Conservation (phyloP, 2,888 invertebrate genomes). For the Chaitophorus viminalis region DNA sequence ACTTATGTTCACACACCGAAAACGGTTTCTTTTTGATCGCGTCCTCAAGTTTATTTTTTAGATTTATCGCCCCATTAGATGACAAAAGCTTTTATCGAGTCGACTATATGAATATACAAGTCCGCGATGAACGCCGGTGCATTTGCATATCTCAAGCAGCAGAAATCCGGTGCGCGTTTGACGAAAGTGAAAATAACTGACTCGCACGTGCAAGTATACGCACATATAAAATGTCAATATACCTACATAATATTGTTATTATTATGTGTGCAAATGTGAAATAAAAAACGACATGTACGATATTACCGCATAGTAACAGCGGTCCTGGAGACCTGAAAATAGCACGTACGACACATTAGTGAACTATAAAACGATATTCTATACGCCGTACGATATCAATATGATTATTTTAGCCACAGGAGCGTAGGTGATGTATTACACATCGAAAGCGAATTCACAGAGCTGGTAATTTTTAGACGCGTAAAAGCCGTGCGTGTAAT, state of each 20-base stretch:
- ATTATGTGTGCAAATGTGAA: too few relatives aligned
- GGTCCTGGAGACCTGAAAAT: neutral
- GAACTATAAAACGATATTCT: neutral
- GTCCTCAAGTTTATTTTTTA: conserved; percentile 13
- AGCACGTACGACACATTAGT: neutral
- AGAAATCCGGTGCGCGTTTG: neutral
- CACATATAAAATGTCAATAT: neutral
- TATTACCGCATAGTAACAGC: too few relatives aligned
- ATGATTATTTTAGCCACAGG: too few relatives aligned
- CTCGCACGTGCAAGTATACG: neutral
- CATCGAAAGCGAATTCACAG: too few relatives aligned
- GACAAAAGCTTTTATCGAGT: conserved; percentile 50
- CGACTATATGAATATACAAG: neutral
- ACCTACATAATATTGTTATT: too few relatives aligned
- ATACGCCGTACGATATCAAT: neutral
- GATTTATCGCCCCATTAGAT: conserved; percentile 36
- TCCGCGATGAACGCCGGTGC: neutral
- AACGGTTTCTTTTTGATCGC: neutral
- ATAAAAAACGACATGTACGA: too few relatives aligned
- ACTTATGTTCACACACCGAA: conserved; percentile 31
- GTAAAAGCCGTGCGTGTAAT: neutral
- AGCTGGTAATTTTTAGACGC: too few relatives aligned
- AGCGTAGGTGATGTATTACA: too few relatives aligned
- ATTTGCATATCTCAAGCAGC: conserved; percentile 44
- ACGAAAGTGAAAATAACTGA: conserved; percentile 13